Evolutionary conservation across 2,113 vertebrate genomes (phyloP), one percentile per base, ranked within the genome.

Genomic region (Triplophysa dalaica): DNA sequence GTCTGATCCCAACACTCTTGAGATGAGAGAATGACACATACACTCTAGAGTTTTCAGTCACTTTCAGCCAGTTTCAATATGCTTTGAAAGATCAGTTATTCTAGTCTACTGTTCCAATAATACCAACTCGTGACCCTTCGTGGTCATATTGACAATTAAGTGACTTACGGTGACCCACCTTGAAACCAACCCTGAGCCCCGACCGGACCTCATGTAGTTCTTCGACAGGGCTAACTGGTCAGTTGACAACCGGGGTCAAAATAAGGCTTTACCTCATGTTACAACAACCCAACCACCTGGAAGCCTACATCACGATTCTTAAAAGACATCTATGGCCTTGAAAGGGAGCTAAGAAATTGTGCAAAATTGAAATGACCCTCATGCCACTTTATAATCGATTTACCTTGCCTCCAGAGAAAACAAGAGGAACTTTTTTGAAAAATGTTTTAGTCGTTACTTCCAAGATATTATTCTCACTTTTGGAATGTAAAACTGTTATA

Each of bases 61-160:
- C n/a, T 76, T 12, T 75, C 22, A 16, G 13, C 54, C 16, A 62
- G 58, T 10, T 50, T 75, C 43, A 52, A 14, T 58, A 4, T 64
- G 16, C 21, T 76, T 63, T 64, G 64, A 75, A 76, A 76, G 17
- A 77, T 38, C 61, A 77, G 43, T 54, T 77, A 45, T 77, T 77
- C 8, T 65, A 63, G 16, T 64, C 61, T 22, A 16, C 16, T 13
- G 17, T 41, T 43, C 11, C 10, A 5, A 24, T 29, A 52, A 54
- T 24, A 65, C 12, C 0, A 48, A 45, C 22, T 19, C 58, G 26
- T 63, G 60, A 63, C 38, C 21, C 60, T 26, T 62, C 12, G 56
- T 19, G n/a, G 41, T 76, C 43, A 24, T 52, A 65, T 52, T 17
- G 7, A 64, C 26, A 65, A 54, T 5, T 54, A 45, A 52, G 58